These are phyloP conservation scores for Oreohelix idahoensis DNA, from an alignment of 1,140 invertebrate genomes.

Conservation along the genomic window DNA sequence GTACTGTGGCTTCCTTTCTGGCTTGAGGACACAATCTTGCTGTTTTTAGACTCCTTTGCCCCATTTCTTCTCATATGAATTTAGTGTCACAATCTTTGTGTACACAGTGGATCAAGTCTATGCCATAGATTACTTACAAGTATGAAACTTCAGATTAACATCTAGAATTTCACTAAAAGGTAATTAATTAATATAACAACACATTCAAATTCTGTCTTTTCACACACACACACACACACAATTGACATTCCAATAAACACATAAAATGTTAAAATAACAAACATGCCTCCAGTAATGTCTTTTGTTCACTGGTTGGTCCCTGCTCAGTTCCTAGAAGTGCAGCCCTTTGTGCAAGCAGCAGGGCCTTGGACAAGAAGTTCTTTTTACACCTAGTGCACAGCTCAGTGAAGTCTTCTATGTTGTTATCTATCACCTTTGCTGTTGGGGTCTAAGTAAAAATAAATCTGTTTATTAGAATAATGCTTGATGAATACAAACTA, in stretches of 20 bases:
- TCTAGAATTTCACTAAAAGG: too few species aligned
- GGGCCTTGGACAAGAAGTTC: conserved; percentile 63
- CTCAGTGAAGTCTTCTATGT: conserved; percentile 62
- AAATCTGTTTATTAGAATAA: too few species aligned
- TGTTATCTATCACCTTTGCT: conserved; percentile 17
- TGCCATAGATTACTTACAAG: too few species aligned
- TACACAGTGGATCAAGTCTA: too few species aligned
- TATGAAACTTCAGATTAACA: too few species aligned
- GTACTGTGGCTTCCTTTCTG: too few species aligned
- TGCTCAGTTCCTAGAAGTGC: conserved; percentile 49
- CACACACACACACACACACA: neutral
- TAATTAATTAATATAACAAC: too few species aligned
- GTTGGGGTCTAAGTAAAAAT: neutral
- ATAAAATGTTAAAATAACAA: neutral
- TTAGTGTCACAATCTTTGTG: too few species aligned
- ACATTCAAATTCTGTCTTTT: neutral
- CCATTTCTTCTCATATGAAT: too few species aligned
- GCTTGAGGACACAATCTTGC: too few species aligned
- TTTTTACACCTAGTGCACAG: conserved; percentile 59
- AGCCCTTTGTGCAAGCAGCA: conserved; percentile 68
- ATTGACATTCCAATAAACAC: neutral
- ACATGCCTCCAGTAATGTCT: conserved; percentile 61
- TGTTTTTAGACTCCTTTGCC: too few species aligned
- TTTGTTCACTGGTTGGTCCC: conserved; percentile 55
- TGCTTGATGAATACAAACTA: too few species aligned